Base-by-base conservation (phyloP, 2,888 invertebrate genomes). In the Athalia cordata region DNA sequence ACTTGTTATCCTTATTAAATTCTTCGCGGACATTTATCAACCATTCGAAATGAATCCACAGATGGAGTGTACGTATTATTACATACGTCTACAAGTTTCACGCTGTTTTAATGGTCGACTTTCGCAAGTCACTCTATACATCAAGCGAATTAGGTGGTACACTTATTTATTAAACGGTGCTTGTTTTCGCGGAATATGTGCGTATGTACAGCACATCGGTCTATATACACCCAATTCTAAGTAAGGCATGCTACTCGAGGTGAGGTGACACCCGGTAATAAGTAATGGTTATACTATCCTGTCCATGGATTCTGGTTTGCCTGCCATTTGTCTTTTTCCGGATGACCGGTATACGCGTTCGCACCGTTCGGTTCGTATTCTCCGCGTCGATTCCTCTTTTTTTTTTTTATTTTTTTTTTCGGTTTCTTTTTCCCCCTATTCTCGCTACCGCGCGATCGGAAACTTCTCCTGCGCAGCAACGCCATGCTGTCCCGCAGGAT, bases 371-470 rank as follows among this genome's bases (percentile, higher is more conserved):
- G 65, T 45, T 13, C 6, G 3, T 45, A 64, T n/a, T 7, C 66
- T 66, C 59, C 77, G 52, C 57, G 43, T 8, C 50, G 9, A 5
- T 77, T 57, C 13, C 61, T 49, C 55, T 43, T 29, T 9, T 11
- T 62, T 61, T 59, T 55, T 49, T 55, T 65, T 57, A 77, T 66
- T 68, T 74, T 50, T 57, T 61, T 59, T 67, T 47, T 74, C 13
- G 78, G 75, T 77, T 78, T 78, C 78, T 77, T 80, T 79, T 67
- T 75, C 66, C 52, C 52, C 68, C 67, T 79, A 68, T 78, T 78
- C 76, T 29, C 62, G 62, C 9, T 29, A 15, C 11, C 43, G 29
- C 7, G 29, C 15, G 8, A 62, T 29, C 29, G 29, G 29, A 29
- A 29, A 29, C 29, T 29, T 29, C 29, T 29, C 29, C 29, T 29